Percentiles rank a stretch among this genome's conserved stretches.
These are phyloP conservation scores for Fissipunctia ypsillon DNA, from an alignment of 2,888 invertebrate genomes.

Conservation along the genomic window DNA sequence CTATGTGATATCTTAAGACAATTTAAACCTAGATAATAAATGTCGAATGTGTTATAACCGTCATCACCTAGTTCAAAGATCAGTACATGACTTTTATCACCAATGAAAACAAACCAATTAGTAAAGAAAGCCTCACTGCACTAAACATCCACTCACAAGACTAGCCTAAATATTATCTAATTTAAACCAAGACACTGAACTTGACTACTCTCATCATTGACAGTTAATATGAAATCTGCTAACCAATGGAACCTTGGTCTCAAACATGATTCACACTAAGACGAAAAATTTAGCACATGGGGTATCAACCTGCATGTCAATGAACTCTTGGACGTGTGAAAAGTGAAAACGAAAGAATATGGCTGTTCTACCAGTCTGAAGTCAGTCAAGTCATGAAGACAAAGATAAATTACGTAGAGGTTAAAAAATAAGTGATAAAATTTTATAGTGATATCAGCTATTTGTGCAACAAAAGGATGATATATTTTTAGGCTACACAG, in stretches of 20 bases:
- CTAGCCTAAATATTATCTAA: background rate
- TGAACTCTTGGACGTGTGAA: conserved; percentile 69
- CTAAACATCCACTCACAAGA: background rate
- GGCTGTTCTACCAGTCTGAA: conserved; percentile 1
- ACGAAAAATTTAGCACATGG: conserved; percentile 73
- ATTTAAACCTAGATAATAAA: conserved; percentile 2
- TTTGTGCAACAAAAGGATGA: background rate
- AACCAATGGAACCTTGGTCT: conserved; percentile 78
- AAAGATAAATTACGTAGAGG: background rate
- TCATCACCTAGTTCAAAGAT: conserved; percentile 39
- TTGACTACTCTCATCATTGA: conserved; percentile 27
- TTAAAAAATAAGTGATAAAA: conserved; percentile 6
- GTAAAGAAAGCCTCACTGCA: background rate
- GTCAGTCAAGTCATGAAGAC: background rate
- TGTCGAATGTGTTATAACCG: conserved; percentile 10
- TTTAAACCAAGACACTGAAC: conserved; percentile 31
- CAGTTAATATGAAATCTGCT: conserved; percentile 44
- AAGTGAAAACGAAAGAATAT: conserved; percentile 60
- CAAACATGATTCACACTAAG: conserved; percentile 73
- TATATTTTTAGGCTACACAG: background rate
- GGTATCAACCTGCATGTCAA: conserved; percentile 76
- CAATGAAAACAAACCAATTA: conserved; percentile 16
- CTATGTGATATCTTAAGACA: conserved; percentile 2
- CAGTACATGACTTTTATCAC: conserved; percentile 12
- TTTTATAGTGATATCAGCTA: conserved; percentile 16